Base-by-base conservation (phyloP, 2,888 invertebrate genomes). In the Scaptomyza tumidula region DNA sequence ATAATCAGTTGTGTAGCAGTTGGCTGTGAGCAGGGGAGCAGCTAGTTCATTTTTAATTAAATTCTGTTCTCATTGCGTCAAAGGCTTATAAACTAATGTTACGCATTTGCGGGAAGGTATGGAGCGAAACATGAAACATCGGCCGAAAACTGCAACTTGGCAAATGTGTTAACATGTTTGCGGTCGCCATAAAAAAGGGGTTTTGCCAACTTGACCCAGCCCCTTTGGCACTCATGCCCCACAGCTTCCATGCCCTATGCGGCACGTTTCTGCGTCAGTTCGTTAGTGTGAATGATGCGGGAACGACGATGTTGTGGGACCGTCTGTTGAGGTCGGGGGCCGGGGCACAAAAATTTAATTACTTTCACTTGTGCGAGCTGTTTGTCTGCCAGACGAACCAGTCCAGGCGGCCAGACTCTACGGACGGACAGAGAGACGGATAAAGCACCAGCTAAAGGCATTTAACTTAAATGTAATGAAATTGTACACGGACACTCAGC, bases 401-500 rank as follows among this genome's bases (percentile, higher is more conserved):
- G 37, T 50, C 45, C 49, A 19, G 48, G 14, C 27, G 27, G 33
- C 59, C 72, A 58, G 49, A 16, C 66, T 59, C 48, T 16, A 5
- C 37, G 37, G 37, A 37, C 37, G 37, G 39, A 39, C 39, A 19
- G 48, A 31, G 31, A 56, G 43, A 35, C 58, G 45, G 59, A 59
- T 59, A 61, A 56, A 62, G 64, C 73, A 50, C 58, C 62, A 75
- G 80, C 82, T 77, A 75, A 85, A 70, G 81, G 81, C 81, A 82
- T 82, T 82, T 82, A 85, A 85, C 86, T 85, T 80, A 75, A 85
- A 80, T 77, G 83, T 81, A 81, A 81, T 82, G 78, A 85, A 82
- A 85, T 80, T 70, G 80, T 70, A 78, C 60, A 66, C 66, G 59
- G 60, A 54, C 76, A 39, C 39, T 24, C 35, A 61, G 56, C 43